Evolutionary conservation across 2,888 invertebrate species (phyloP), one percentile per base, ranked within the genome.

Genomic region (Hemaris fuciformis): DNA sequence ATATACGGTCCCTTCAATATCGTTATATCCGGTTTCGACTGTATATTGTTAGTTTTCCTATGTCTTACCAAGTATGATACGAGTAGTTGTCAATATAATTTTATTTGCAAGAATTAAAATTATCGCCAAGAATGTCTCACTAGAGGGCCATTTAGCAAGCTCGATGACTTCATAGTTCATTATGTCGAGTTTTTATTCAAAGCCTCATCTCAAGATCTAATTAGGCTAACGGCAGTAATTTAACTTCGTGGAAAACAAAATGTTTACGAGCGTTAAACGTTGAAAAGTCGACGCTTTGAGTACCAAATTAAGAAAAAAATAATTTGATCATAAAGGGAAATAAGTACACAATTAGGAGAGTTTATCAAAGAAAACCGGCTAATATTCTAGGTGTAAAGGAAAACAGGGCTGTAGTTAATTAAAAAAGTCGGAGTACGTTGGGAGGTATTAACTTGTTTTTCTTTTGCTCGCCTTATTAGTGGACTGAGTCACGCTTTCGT

Each of bases 391-490:
- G 57, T 57, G 42, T 57, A 61, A 60, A 57, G 45, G 61, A 46
- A 43, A 62, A 46, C 57, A 61, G 66, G 65, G 64, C 70, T 67
- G 66, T 67, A 74, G 75, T 76, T 77, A 77, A 77, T 77, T 77
- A 76, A 76, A 77, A 77, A 77, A 76, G 72, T 73, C 74, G 61
- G 70, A 66, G 67, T 70, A 71, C 68, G 69, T 71, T 71, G 66
- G 70, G 63, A 68, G 71, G 74, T 66, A 72, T 76, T 71, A 71
- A 61, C 63, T 62, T 34, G 66, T 69, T 69, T 66, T 18, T 68
- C 67, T 70, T n/a, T 75, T 72, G 67, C 71, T 66, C 67, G 71
- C 68, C 72, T 76, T 73, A 75, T 77, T 74, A 74, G 70, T 66
- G 66, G 62, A 69, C 64, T 57, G 25, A 58, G 46, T 58, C 25